phyloP scores from a whole-genome alignment of 2,888 invertebrate species.

The Drosophila differens region DNA sequence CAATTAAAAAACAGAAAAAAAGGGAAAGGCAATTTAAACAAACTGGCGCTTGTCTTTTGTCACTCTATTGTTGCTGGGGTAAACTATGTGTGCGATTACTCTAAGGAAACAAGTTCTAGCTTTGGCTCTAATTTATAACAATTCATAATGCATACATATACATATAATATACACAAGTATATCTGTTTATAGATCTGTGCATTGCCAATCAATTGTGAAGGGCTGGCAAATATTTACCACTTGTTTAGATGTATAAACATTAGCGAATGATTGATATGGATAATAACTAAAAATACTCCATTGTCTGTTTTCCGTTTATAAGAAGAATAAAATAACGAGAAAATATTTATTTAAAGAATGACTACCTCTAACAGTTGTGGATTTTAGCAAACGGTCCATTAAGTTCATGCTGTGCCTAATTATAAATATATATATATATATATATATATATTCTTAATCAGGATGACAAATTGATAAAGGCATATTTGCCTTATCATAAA shows the following conservation, averaged over 20 bases:
- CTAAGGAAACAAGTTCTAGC: constrained; percentile 68
- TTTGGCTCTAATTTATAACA: constrained; percentile 43
- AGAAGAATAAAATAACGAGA: background rate
- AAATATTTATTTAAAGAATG: background rate
- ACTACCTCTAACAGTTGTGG: background rate
- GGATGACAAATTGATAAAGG: background rate
- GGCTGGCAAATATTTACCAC: constrained; percentile 29
- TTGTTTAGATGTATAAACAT: background rate
- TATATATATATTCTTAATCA: background rate
- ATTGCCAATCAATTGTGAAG: constrained; percentile 24
- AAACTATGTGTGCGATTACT: constrained; percentile 44
- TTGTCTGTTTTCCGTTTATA: background rate
- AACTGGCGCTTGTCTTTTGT: constrained; percentile 63
- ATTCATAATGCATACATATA: constrained; percentile 45
- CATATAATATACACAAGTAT: constrained; percentile 1
- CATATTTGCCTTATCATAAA: background rate
- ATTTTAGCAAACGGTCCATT: background rate
- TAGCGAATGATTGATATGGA: background rate
- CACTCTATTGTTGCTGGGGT: constrained; percentile 40
- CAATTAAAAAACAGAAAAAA: constrained; percentile 24
- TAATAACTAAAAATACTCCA: background rate
- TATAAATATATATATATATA: background rate
- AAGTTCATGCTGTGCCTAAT: background rate
- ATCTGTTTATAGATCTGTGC: constrained; percentile 13
- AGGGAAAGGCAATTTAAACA: constrained; percentile 67